Conservation (phyloP, 2,797 vertebrate species). For the Acridotheres tristis region DNA sequence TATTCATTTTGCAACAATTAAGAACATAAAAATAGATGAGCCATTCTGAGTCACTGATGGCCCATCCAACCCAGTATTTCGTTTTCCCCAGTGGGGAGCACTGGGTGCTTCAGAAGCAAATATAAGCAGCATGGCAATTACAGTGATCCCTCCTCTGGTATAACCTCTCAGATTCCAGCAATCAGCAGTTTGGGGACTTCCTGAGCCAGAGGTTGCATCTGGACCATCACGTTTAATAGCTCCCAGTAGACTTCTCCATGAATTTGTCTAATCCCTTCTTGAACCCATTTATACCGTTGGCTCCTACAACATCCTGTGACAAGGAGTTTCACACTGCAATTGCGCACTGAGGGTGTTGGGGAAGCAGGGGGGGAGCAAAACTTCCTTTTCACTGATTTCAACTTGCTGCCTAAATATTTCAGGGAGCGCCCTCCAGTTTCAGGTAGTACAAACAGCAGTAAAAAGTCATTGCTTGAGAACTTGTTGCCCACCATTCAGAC, state of each 20-base stretch:
- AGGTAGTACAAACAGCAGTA: not conserved
- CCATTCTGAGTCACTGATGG: not conserved
- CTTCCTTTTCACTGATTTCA: not conserved
- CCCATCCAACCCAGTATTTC: not conserved
- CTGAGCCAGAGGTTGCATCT: constrained; percentile 67
- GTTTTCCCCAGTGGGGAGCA: not conserved
- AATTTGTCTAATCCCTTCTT: constrained; percentile 56
- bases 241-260: constrained; percentile 31
- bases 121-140: constrained; percentile 37
- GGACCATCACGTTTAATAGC: constrained; percentile 44
- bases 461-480: not conserved
- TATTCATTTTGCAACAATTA: not conserved
- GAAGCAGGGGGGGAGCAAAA: not conserved
- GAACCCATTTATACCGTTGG: constrained; percentile 39
- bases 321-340: not conserved
- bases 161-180: constrained; percentile 47
- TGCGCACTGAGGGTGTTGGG: not conserved
- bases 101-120: not conserved
- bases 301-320: constrained; percentile 46
- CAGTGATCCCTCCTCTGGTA: constrained; percentile 21
- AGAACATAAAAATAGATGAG: not conserved
- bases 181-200: constrained; percentile 42
- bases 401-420: not conserved
- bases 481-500: not conserved
- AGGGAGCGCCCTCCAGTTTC: not conserved